These are phyloP conservation scores for Eupithecia abbreviata DNA, from an alignment of 2,888 invertebrate species.

Conservation along the genomic window DNA sequence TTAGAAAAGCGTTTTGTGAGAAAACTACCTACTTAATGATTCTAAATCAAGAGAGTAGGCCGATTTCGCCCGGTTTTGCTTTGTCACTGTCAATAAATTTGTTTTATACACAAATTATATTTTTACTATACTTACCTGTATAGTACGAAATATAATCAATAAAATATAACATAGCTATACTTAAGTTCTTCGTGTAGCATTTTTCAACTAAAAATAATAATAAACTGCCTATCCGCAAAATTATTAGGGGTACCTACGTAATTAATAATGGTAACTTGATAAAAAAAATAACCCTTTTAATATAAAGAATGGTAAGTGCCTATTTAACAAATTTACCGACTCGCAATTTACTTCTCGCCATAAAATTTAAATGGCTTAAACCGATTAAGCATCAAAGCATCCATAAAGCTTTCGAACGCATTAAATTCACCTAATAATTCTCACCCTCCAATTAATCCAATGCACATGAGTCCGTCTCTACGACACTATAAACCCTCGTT, in stretches of 20 bases:
- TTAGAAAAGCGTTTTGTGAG: constrained; percentile 36
- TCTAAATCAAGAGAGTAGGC: constrained; percentile 12
- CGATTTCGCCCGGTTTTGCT: constrained; percentile 9
- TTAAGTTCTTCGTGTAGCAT: not conserved
- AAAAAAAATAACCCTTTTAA: not conserved
- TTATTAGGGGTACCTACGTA: too few relatives aligned
- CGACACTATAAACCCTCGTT: constrained; percentile 50
- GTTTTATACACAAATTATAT: not conserved
- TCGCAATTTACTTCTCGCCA: constrained; percentile 41
- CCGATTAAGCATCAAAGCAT: constrained; percentile 62
- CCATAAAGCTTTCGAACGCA: constrained; percentile 30
- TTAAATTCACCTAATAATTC: constrained; percentile 51
- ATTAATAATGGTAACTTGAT: not conserved
- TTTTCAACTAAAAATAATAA: not conserved
- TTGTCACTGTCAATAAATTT: constrained; percentile 19
- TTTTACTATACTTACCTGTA: too few relatives aligned
- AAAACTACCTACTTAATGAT: constrained; percentile 23
- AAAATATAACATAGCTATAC: too few relatives aligned
- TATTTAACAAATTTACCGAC: not conserved
- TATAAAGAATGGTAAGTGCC: not conserved
- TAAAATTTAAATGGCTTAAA: constrained; percentile 56
- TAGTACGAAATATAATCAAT: too few relatives aligned
- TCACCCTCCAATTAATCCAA: constrained; percentile 57
- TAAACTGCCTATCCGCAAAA: not conserved
- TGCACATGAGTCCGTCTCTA: constrained; percentile 48